Conservation (phyloP, 1,140 invertebrate genomes). For the Macrobrachium rosenbergii region DNA sequence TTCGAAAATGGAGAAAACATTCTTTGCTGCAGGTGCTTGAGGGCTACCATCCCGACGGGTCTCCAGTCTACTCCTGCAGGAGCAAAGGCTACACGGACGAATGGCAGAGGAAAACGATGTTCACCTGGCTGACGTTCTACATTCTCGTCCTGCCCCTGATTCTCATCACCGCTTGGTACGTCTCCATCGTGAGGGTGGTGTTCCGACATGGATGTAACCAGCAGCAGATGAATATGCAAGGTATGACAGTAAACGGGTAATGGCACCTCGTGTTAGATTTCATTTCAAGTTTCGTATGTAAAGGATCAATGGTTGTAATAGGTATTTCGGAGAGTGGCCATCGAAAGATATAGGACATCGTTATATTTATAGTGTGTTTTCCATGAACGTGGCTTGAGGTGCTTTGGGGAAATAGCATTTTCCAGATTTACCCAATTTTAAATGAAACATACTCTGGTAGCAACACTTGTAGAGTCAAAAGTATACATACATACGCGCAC, state of each 20-base stretch:
- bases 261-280: too few species aligned
- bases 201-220: conserved; percentile 25
- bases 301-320: too few species aligned
- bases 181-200: conserved; percentile 42
- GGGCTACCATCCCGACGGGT: conserved; percentile 39
- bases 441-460: not conserved
- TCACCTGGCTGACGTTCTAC: conserved; percentile 41
- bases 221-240: conserved; percentile 11
- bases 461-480: not conserved
- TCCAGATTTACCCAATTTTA: too few species aligned
- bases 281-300: too few species aligned
- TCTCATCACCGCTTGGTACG: conserved; percentile 40
- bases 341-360: not conserved
- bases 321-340: not conserved
- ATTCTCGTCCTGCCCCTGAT: conserved; percentile 32
- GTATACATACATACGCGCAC: conserved; percentile 8
- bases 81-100: conserved; percentile 35
- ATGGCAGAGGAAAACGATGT: conserved; percentile 45
- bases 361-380: too few species aligned
- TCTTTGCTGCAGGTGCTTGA: conserved; percentile 22
- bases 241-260: not conserved
- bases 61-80: conserved; percentile 35
- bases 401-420: too few species aligned
- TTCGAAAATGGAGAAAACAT: not conserved
- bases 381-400: too few species aligned